Conservation (phyloP, 1,140 invertebrate genomes). For the Tetragnatha versicolor region DNA sequence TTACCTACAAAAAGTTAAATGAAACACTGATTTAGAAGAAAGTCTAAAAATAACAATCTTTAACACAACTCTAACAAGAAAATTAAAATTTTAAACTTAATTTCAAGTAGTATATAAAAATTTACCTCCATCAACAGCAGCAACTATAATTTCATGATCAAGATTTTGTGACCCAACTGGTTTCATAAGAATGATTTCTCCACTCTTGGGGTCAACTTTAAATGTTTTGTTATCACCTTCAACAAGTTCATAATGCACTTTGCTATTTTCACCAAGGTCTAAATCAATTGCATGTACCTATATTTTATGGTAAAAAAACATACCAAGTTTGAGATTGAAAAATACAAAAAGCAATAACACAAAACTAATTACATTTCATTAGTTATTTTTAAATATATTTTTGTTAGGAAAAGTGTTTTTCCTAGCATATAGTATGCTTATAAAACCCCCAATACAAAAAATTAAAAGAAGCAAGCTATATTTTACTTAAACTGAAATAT, state of each 20-base stretch:
- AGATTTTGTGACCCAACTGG: slow-evolving; percentile 61
- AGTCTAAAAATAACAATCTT: not conserved
- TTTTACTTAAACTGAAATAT: not conserved
- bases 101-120: not conserved
- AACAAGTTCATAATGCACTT: slow-evolving; percentile 89
- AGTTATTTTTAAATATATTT: too few relatives aligned
- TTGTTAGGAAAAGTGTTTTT: too few relatives aligned
- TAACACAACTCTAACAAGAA: not conserved
- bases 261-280: slow-evolving; percentile 85
- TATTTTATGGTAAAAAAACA: not conserved
- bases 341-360: too few relatives aligned
- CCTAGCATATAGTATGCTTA: too few relatives aligned
- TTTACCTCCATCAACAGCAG: slow-evolving; percentile 49
- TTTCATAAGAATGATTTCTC: slow-evolving; percentile 85
- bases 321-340: not conserved
- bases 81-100: not conserved
- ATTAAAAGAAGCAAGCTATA: too few relatives aligned
- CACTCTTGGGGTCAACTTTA: slow-evolving; percentile 81
- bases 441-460: too few relatives aligned
- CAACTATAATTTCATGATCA: slow-evolving; percentile 49
- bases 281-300: slow-evolving; percentile 83
- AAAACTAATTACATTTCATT: not conserved
- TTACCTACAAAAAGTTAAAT: slow-evolving; percentile 81
- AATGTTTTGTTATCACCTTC: slow-evolving; percentile 85
- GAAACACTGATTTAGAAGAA: slow-evolving; percentile 71